phyloP scores from a whole-genome alignment of 2,888 invertebrate genomes.

The Drosophila yooni region DNA sequence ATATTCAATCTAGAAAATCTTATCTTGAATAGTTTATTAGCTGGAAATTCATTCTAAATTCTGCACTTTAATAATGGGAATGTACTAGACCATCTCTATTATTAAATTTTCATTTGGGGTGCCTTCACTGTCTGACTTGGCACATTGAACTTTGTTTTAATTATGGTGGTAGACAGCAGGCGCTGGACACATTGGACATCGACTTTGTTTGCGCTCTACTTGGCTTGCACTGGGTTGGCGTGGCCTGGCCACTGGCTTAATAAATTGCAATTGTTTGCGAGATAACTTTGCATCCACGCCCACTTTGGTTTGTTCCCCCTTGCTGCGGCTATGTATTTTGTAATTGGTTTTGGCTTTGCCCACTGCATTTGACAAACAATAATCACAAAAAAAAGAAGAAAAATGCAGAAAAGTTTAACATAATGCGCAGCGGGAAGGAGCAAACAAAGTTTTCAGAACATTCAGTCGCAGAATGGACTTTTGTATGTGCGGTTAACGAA shows the following conservation, averaged over 20 bases:
- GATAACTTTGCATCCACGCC: slow-evolving; percentile 66
- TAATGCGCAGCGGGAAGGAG: slow-evolving; percentile 60
- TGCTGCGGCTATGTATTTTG: slow-evolving; percentile 60
- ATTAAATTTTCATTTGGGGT: background rate
- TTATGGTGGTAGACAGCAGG: slow-evolving; percentile 66
- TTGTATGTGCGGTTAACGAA: slow-evolving; percentile 73
- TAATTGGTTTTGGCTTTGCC: slow-evolving; percentile 76
- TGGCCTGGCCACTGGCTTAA: slow-evolving; percentile 67
- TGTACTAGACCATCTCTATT: slow-evolving; percentile 25
- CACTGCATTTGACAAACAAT: slow-evolving; percentile 72
- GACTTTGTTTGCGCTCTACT: slow-evolving; percentile 69
- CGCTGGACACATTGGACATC: slow-evolving; percentile 56
- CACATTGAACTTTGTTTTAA: slow-evolving; percentile 80
- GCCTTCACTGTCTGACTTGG: slow-evolving; percentile 40
- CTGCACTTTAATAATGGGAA: background rate
- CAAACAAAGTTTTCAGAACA: slow-evolving; percentile 72
- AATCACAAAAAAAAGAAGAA: slow-evolving; percentile 12
- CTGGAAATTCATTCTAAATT: background rate
- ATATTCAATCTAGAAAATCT: background rate
- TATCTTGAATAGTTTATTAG: background rate
- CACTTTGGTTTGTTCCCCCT: slow-evolving; percentile 47
- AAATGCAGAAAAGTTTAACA: slow-evolving; percentile 68
- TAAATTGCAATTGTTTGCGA: slow-evolving; percentile 80
- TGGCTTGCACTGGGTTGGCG: slow-evolving; percentile 46
- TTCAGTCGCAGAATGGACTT: slow-evolving; percentile 64